A percentile compares a stretch with the other conserved stretches of the same genome.
Evolutionary conservation across 1,140 invertebrate species (phyloP).

Genomic region (Nomia melanderi): DNA sequence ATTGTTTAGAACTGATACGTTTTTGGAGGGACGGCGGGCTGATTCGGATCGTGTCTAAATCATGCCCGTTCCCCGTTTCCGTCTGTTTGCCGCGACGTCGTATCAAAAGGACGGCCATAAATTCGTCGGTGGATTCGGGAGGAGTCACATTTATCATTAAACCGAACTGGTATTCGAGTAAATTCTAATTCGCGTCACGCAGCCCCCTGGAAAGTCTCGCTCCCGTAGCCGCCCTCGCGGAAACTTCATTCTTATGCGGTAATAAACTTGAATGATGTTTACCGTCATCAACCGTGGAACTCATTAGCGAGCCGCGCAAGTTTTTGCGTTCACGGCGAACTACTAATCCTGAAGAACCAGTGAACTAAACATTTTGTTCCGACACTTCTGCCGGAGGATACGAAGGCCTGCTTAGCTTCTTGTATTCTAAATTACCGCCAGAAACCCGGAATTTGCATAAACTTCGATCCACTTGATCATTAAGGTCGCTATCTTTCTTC

Average conservation of each 20-base stretch:
- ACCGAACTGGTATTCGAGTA: not conserved
- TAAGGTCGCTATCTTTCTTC: no score
- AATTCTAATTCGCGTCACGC: slow-evolving; percentile 22
- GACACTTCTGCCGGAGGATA: no score
- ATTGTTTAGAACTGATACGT: slow-evolving; percentile 22
- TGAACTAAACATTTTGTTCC: no score
- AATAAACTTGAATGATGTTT: not conserved
- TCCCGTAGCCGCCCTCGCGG: not conserved
- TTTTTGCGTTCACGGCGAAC: no score
- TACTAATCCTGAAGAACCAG: no score
- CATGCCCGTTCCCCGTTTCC: not conserved
- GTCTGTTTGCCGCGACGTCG: not conserved
- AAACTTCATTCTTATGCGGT: not conserved
- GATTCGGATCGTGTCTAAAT: slow-evolving; percentile 14
- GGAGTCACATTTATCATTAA: slow-evolving; percentile 13
- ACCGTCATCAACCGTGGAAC: no score
- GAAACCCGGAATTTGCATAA: no score
- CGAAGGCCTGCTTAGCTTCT: no score
- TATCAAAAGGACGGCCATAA: slow-evolving; percentile 15
- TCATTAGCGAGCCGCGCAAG: no score
- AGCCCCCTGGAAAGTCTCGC: not conserved
- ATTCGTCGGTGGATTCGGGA: not conserved
- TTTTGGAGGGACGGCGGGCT: not conserved
- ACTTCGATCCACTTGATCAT: no score
- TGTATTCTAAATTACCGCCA: no score